Conservation (phyloP, 1,140 invertebrate genomes). For the Tetramorium simillimum region DNA sequence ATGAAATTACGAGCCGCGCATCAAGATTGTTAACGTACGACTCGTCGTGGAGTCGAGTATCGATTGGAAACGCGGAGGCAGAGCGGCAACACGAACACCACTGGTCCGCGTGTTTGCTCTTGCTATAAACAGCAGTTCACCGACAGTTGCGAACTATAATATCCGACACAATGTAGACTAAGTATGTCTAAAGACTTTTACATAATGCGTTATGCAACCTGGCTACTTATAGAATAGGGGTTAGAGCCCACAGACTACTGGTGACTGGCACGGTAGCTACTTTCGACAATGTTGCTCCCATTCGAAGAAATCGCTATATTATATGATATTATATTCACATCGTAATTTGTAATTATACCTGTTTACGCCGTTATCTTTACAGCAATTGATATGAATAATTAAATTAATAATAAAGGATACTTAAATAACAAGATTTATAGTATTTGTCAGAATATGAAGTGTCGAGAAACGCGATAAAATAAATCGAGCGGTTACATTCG, state of each 20-base stretch:
- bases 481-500: neutral
- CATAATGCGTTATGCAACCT: constrained; percentile 26
- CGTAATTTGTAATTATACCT: neutral
- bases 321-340: neutral
- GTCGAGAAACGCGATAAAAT: no score
- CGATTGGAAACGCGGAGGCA: constrained; percentile 17
- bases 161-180: constrained; percentile 31
- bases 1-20: constrained; percentile 74
- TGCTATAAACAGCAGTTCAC: constrained; percentile 16
- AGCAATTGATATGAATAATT: neutral
- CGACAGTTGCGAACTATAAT: neutral
- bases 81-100: neutral
- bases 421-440: neutral
- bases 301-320: neutral
- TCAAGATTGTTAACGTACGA: constrained; percentile 77
- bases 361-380: neutral
- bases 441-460: neutral
- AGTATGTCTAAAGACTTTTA: constrained; percentile 29
- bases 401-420: no score
- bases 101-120: neutral
- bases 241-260: neutral
- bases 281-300: constrained; percentile 22
- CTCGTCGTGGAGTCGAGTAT: constrained; percentile 56
- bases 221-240: constrained; percentile 22
- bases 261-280: constrained; percentile 26